A percentile compares a stretch with the other conserved stretches of the same genome.
Evolutionary conservation across 2,797 vertebrate species (phyloP).

Genomic region (Phoxinus dragarum): DNA sequence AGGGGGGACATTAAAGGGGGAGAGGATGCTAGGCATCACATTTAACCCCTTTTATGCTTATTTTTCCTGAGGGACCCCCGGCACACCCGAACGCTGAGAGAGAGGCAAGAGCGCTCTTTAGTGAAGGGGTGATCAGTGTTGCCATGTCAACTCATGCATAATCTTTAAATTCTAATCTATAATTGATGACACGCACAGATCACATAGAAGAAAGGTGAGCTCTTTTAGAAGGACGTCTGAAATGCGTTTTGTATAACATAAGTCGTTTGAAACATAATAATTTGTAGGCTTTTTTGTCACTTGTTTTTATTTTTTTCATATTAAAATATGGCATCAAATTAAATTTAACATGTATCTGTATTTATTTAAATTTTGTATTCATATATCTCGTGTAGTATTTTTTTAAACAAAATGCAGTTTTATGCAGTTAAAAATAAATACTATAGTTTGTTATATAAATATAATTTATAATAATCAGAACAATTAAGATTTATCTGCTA

Average conservation of each 20-base stretch:
- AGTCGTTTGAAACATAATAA: not conserved
- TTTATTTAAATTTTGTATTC: not conserved
- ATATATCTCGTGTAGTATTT: not conserved
- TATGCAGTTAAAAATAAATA: not conserved
- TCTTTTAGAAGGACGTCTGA: constrained; percentile 8
- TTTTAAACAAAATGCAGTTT: not conserved
- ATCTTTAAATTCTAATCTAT: constrained; percentile 67
- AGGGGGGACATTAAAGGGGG: constrained; percentile 86
- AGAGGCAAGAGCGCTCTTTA: constrained; percentile 76
- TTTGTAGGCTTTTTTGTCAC: not conserved
- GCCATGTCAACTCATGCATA: constrained; percentile 76
- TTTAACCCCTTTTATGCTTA: constrained; percentile 95
- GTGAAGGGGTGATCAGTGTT: constrained; percentile 78
- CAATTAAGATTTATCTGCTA: not conserved
- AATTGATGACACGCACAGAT: constrained; percentile 65
- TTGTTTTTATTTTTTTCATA: not conserved
- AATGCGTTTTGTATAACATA: not conserved
- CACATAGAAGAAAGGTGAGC: constrained; percentile 33
- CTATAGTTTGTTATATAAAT: not conserved
- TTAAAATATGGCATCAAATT: not conserved
- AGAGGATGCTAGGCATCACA: constrained; percentile 82
- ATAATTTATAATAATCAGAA: not conserved
- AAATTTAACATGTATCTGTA: not conserved
- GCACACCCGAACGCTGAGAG: constrained; percentile 75
- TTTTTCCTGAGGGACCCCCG: constrained; percentile 85